Evolutionary conservation across 2,888 invertebrate species (phyloP), one percentile per base, ranked within the genome.

Genomic region (Lithosia quadra): DNA sequence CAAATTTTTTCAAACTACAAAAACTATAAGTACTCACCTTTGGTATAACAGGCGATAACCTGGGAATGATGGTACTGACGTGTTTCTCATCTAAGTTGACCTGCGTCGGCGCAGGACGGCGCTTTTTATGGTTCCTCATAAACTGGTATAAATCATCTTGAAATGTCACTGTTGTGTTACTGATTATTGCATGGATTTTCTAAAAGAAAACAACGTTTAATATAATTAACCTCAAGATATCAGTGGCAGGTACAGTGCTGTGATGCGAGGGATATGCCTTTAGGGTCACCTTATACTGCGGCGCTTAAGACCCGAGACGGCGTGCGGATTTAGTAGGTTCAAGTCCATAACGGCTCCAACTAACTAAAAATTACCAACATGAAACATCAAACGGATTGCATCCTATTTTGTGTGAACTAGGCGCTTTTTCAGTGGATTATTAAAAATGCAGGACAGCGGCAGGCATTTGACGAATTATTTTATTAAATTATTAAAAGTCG

Each of bases 41-140:
- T 92, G 98, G 98, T 95, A 98, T 96, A 75, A 98, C 96, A 34
- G 98, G 98, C 28, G 97, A 96, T 73, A 98, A 91, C 86, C 97
- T 96, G 55, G 96, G 95, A 84, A 96, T 96, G 66, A 96, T 87
- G 67, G 96, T 95, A 74, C 77, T 81, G 13, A 90, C 83, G 43
- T 91, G 88, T 24, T 90, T 85, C 53, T 79, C 75, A 1, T 79
- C 73, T 1, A 81, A 53, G 9, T 80, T 72, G 10, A 69, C 67
- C 24, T 75, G 74, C 5, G 69, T 36, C 2, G 71, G 57, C 9
- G 81, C 56, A 39, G 76, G 74, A 65, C 79, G 85, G 18, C 83
- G 80, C 70, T 85, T 89, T 63, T 89, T 91, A n/a, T 88, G 90
- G 49, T 91, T 93, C 73, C 94, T 92, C 9, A 95, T 81, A 70